These are phyloP conservation scores for Autographa gamma DNA, from an alignment of 2,888 invertebrate species.

Conservation along the genomic window DNA sequence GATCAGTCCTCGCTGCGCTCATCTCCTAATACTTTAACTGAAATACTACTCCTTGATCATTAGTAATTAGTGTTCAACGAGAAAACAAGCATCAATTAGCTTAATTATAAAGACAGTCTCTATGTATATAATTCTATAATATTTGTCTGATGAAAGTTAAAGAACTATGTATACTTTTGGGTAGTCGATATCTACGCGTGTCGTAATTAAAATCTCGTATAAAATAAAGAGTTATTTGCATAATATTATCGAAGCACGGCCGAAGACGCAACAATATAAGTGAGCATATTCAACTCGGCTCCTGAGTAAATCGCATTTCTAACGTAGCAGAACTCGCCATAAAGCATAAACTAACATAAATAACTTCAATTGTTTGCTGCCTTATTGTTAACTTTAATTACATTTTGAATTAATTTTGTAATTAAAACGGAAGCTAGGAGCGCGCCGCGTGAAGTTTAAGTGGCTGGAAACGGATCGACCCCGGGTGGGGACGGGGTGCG, in stretches of 20 bases:
- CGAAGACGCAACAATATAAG: conserved; percentile 53
- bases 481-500: conserved; percentile 70
- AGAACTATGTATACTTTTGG: neutral
- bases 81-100: neutral
- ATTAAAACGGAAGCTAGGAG: conserved; percentile 90
- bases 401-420: conserved; percentile 90
- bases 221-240: conserved; percentile 10
- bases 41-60: conserved; percentile 39
- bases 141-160: no score
- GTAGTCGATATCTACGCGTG: neutral
- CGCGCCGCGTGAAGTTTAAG: conserved; percentile 89
- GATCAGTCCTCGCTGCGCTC: conserved; percentile 66
- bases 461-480: conserved; percentile 89
- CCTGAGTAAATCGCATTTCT: conserved; percentile 75
- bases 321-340: conserved; percentile 77
- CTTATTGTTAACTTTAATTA: conserved; percentile 90
- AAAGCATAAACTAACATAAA: conserved; percentile 89
- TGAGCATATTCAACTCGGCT: conserved; percentile 52
- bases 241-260: conserved; percentile 27
- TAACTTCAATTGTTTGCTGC: conserved; percentile 90
- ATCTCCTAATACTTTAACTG: conserved; percentile 44
- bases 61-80: neutral
- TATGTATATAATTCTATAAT: neutral
- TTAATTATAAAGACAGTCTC: neutral
- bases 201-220: neutral